These are phyloP conservation scores for Chaetops frenatus DNA, from an alignment of 2,113 vertebrate species.

Conservation along the genomic window DNA sequence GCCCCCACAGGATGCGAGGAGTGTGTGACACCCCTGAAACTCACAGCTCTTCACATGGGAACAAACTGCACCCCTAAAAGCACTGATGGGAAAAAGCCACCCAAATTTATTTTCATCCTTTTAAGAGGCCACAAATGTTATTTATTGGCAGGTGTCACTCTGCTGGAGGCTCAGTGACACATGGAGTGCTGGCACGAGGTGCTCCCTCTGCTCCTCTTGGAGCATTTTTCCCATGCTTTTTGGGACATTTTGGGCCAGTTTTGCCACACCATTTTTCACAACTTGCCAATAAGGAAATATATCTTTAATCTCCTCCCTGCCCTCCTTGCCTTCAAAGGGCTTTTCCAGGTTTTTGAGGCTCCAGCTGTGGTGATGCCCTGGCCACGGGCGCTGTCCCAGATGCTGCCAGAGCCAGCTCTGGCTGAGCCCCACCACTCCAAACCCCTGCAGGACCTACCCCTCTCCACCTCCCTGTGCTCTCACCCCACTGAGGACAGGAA, in stretches of 20 bases:
- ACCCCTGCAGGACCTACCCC: accelerated
- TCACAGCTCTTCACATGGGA: neutral
- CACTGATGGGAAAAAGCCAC: neutral
- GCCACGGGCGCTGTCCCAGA: neutral
- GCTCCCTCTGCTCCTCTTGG: too few relatives aligned
- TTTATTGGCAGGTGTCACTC: neutral
- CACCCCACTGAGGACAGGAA: neutral
- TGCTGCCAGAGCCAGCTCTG: neutral
- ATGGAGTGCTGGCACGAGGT: accelerated
- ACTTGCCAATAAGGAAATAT: accelerated
- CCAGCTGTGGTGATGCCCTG: neutral
- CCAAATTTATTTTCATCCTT: neutral
- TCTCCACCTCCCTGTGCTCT: neutral
- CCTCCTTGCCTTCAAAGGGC: neutral
- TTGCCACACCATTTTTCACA: neutral
- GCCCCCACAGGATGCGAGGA: neutral
- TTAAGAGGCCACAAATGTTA: neutral
- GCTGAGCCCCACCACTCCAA: accelerated
- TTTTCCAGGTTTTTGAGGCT: neutral
- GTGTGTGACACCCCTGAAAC: neutral
- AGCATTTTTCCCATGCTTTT: neutral
- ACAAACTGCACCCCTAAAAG: neutral
- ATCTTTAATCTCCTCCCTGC: neutral
- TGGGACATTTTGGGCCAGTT: accelerated
- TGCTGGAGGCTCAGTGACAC: neutral